phyloP scores from a whole-genome alignment of 2,888 invertebrate genomes.

The Micropterix aruncella region DNA sequence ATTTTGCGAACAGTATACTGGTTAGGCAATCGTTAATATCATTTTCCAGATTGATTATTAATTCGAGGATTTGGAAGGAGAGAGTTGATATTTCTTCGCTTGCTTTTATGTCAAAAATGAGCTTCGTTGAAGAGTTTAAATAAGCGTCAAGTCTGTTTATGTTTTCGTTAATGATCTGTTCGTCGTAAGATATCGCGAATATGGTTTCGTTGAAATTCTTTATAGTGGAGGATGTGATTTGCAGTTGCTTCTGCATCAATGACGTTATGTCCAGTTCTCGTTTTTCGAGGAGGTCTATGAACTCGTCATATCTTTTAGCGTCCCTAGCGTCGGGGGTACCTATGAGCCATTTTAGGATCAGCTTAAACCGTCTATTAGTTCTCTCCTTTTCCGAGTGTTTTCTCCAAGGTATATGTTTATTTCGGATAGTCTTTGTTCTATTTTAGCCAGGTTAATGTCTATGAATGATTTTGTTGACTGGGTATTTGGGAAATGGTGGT shows the following conservation, averaged over 20 bases:
- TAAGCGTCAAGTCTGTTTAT: conserved; percentile 12
- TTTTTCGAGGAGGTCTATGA: conserved; percentile 15
- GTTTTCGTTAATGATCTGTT: too few species aligned
- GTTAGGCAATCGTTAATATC: conserved; percentile 2
- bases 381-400: conserved; percentile 13
- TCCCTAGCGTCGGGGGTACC: conserved; percentile 16
- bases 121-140: conserved; percentile 10
- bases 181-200: too few species aligned
- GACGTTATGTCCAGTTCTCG: conserved; percentile 7
- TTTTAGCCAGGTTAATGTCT: too few species aligned
- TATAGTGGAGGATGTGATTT: conserved; percentile 14
- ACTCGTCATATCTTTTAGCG: conserved; percentile 14
- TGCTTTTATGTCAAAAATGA: conserved; percentile 12
- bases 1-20: conserved; percentile 14
- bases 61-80: conserved; percentile 10
- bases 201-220: conserved; percentile 14
- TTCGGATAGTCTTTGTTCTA: too few species aligned
- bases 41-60: background rate
- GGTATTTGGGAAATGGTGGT: too few species aligned
- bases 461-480: too few species aligned
- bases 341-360: conserved; percentile 15
- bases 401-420: too few species aligned
- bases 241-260: too few species aligned
- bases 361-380: conserved; percentile 15
- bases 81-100: conserved; percentile 13